Base-by-base conservation (phyloP, 1,140 invertebrate species). In the Zaprionus inermis region DNA sequence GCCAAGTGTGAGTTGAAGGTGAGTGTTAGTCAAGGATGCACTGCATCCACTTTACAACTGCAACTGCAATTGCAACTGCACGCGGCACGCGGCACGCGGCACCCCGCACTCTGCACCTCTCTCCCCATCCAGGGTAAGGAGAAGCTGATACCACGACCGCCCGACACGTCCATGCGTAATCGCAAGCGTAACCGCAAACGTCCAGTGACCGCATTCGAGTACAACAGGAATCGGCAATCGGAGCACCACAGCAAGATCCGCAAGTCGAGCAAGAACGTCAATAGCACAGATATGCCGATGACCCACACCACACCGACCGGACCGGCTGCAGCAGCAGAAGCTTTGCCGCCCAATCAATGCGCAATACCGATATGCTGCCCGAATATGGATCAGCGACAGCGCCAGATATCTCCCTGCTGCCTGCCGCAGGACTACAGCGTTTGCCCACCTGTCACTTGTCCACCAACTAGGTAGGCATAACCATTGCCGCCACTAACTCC, bases 151-250 rank as follows among this genome's bases (percentile, higher is more conserved):
- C 61, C 38, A 44, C 52, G 52, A 7, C 5, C 41, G 16, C 22
- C 22, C 7, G 71, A 74, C 24, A 24, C 67, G 5, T 74, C 66
- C 11, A 57, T 61, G 22, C 24, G 67, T 10, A 58, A 66, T 24
- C 34, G 57, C 1, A 76, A 76, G 44, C 63, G 56, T 28, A 18
- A 56, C 3, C 71, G 61, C 20, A 76, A 78, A 51, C 76, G 76
- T 24, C 67, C 54, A 1, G 68, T 78, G 5, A 76, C 76, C 20
- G 76, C 76, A 9, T 76, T 78, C 34, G 68, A 75, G 0, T 75
- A 38, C 60, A 75, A 65, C 24, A 60, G 60, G 12, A 44, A 7
- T 6, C 32, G 34, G 1, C 12, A 20, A 10, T 14, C 55, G n/a
- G 28, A 38, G 18, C 20, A 36, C 5, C 10, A 30, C 20, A 24